Base-by-base conservation (phyloP, 2,113 vertebrate species). In the Thunnus maccoyii region DNA sequence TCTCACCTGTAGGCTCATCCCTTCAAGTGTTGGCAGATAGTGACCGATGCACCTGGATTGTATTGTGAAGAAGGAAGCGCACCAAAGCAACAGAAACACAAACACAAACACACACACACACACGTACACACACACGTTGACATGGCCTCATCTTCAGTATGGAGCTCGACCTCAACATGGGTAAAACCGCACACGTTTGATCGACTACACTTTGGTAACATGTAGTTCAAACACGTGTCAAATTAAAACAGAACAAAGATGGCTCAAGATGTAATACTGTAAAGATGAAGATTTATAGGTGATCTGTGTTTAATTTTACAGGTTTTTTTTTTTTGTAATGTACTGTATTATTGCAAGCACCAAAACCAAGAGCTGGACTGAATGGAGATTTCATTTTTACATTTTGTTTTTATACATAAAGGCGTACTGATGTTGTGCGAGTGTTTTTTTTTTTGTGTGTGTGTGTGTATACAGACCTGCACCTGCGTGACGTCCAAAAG, bases 1-100 rank as follows among this genome's bases (percentile, higher is more conserved):
- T 67, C 20, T 85, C 63, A 8, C 46, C 62, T 44, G 18, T 54
- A 98, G 97, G 97, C 64, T 96, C 96, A 10, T 97, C 97, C 8
- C 91, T 97, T 63, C 97, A 97, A 89, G 96, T 97, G 70, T 87
- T 98, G 82, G 96, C 97, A 0, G 97, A 98, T 72, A 96, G 94
- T 0, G 97, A 97, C 75, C 94, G 97, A 22, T 96, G 96, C 79
- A 98, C 97, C 4, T 97, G 97, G 97, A 98, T 98, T 41, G 95
- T 97, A 73, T 95, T 97, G 85, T 97, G 93, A 95, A 78, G 80
- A 77, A 71, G 58, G 62, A 67, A n/a, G 55, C 41, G 20, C 17
- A 20, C 30, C 65, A 36, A 58, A 55, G 63, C 66, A 41, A 54
- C 60, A 9, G 54, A 46, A 41, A 69, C 8, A 55, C 18, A 57